Conservation (phyloP, 2,888 invertebrate genomes). For the Campopleginae sp. region DNA sequence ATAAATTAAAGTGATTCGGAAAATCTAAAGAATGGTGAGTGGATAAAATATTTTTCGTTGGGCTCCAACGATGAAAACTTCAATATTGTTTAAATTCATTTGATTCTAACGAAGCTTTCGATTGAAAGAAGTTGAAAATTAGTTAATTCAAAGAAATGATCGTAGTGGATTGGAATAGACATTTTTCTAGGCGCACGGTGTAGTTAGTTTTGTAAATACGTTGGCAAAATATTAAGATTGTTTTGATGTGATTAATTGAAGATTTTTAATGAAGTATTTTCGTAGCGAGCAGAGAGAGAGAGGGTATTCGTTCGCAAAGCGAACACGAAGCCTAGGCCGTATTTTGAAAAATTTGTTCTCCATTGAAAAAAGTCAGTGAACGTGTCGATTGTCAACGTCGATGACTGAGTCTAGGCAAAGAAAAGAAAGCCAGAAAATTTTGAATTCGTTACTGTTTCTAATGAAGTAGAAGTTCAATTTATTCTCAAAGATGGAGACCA, state of each 20-base stretch:
- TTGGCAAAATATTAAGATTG: background rate
- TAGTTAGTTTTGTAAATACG: background rate
- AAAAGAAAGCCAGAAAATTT: slow-evolving; percentile 22
- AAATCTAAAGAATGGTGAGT: no score
- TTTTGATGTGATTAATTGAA: background rate
- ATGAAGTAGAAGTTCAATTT: slow-evolving; percentile 80
- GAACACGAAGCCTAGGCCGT: background rate
- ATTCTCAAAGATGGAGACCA: slow-evolving; percentile 81
- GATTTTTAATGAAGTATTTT: background rate
- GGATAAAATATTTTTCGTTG: no score
- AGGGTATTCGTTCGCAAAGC: background rate
- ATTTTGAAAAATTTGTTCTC: background rate
- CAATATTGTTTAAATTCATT: no score
- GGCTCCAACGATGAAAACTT: no score
- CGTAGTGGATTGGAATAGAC: no score
- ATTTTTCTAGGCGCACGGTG: background rate
- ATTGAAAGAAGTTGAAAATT: no score
- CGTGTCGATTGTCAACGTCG: background rate
- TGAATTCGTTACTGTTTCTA: slow-evolving; percentile 69
- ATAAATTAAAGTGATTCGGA: no score
- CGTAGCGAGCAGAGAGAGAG: background rate
- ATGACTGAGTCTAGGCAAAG: background rate
- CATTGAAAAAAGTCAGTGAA: background rate
- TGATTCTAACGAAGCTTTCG: no score
- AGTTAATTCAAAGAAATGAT: no score